Percentiles rank a stretch among this genome's conserved stretches.
These are phyloP conservation scores for Periophthalmodon schlosseri DNA, from an alignment of 2,113 vertebrate species.

Conservation along the genomic window DNA sequence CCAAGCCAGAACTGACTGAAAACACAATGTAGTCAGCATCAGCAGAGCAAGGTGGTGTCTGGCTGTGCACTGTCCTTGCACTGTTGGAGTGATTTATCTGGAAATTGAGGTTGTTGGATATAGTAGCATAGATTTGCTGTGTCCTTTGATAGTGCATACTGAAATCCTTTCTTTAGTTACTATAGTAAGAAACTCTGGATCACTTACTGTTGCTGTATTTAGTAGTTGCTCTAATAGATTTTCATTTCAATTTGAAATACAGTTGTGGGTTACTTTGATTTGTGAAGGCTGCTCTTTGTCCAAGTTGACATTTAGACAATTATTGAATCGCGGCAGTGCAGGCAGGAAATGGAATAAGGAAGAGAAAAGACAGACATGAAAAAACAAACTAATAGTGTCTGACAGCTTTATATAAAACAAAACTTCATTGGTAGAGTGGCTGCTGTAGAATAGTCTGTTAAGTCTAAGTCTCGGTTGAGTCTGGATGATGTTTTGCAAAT, in stretches of 20 bases:
- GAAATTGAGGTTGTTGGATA: not conserved
- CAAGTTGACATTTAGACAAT: slow-evolving; percentile 2
- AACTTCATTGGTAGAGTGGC: not conserved
- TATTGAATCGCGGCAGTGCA: not conserved
- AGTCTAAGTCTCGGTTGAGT: not conserved
- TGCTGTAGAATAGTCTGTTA: not conserved
- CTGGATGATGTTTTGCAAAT: not conserved
- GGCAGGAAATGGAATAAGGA: not conserved
- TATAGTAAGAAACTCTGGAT: not conserved
- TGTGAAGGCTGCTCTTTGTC: not conserved
- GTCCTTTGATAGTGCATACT: not conserved
- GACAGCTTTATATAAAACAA: not conserved
- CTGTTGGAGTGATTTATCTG: not conserved
- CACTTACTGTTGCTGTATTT: not conserved
- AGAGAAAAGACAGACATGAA: not conserved
- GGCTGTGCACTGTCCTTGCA: slow-evolving; percentile 26
- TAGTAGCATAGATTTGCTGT: not conserved
- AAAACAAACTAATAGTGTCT: not conserved
- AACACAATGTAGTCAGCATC: slow-evolving; percentile 43
- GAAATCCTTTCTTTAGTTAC: not conserved
- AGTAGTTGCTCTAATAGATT: not conserved
- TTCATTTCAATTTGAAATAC: not conserved
- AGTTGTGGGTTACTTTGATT: not conserved
- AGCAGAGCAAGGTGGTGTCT: slow-evolving; percentile 39
- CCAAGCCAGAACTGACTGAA: slow-evolving; percentile 36